A percentile compares a stretch with the other conserved stretches of the same genome.
phyloP scores from a whole-genome alignment of 2,797 vertebrate genomes.

The Vultur gryphus region DNA sequence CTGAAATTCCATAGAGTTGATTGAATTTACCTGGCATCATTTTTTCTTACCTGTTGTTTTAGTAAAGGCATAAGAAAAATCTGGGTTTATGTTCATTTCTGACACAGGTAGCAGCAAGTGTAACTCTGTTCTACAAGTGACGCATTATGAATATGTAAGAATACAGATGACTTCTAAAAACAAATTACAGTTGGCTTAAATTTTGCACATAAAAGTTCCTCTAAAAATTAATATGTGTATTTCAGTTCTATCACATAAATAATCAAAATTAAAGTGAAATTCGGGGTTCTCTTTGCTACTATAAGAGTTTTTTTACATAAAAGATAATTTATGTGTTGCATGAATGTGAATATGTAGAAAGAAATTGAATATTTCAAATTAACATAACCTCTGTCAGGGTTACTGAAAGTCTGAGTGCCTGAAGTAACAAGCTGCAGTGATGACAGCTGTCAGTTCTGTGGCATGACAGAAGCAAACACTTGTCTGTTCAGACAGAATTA shows the following conservation, averaged over 20 bases:
- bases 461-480: background rate
- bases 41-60: background rate
- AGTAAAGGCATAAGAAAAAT: background rate
- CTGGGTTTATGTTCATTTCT: background rate
- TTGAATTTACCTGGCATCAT: background rate
- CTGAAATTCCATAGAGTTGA: background rate
- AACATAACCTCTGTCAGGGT: background rate
- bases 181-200: background rate
- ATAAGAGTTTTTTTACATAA: background rate
- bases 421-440: background rate
- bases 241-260: background rate
- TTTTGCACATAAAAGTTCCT: background rate
- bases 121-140: background rate
- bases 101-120: background rate
- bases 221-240: background rate
- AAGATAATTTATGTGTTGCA: background rate
- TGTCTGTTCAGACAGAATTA: background rate
- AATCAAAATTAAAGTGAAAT: background rate
- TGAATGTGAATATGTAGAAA: background rate
- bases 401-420: background rate
- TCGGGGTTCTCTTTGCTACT: background rate
- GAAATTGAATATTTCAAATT: background rate
- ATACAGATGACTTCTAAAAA: background rate
- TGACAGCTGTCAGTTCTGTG: background rate
- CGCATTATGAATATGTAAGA: background rate